A percentile compares a stretch with the other conserved stretches of the same genome.
These are phyloP conservation scores for Heliconius melpomene DNA, from an alignment of 1,140 invertebrate species.

Conservation along the genomic window DNA sequence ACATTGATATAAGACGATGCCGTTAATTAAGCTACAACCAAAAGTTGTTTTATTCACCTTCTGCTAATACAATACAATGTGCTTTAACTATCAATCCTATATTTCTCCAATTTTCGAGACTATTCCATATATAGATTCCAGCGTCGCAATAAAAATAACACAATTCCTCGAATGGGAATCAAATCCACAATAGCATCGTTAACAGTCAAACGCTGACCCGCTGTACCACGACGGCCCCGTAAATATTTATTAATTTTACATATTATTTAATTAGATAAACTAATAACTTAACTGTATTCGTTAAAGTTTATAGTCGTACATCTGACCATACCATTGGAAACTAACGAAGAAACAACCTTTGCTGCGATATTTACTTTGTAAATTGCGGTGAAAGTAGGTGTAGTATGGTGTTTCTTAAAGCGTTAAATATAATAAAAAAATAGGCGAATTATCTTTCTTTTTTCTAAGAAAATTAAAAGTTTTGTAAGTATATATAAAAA, in stretches of 20 bases:
- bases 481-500: too few relatives aligned
- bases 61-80: too few relatives aligned
- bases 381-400: conserved; percentile 38
- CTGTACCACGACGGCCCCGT: too few relatives aligned
- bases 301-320: not conserved
- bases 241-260: not conserved
- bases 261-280: not conserved
- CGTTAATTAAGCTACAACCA: too few relatives aligned
- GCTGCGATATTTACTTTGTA: conserved; percentile 26
- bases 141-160: not conserved
- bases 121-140: too few relatives aligned
- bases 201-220: not conserved
- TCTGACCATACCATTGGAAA: conserved; percentile 19
- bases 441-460: too few relatives aligned
- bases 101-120: too few relatives aligned
- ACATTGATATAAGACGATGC: too few relatives aligned
- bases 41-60: too few relatives aligned
- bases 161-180: not conserved
- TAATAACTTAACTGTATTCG: not conserved
- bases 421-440: not conserved
- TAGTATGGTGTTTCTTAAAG: conserved; percentile 27
- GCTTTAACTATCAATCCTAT: too few relatives aligned
- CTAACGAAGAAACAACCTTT: conserved; percentile 39
- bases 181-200: not conserved
- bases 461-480: too few relatives aligned